Conservation (phyloP, 2,797 vertebrate species). For the Antrozous pallidus region DNA sequence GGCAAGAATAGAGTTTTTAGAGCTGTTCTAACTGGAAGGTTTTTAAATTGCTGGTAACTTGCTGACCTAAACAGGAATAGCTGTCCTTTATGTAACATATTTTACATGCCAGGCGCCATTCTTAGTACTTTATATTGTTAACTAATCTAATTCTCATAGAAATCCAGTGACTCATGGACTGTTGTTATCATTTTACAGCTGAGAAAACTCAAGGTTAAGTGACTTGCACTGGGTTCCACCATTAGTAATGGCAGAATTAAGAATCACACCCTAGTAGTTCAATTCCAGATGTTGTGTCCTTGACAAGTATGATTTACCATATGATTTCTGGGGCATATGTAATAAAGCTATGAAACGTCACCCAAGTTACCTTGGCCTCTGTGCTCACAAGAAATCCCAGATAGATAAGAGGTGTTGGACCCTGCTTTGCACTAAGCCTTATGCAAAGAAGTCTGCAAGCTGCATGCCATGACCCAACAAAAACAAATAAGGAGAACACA, state of each 20-base stretch:
- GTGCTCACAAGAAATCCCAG: not conserved
- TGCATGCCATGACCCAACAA: not conserved
- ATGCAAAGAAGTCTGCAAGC: not conserved
- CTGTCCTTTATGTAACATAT: not conserved
- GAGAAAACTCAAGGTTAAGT: not conserved
- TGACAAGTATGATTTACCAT: not conserved
- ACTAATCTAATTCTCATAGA: conserved; percentile 32
- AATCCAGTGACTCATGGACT: not conserved
- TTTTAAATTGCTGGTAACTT: conserved; percentile 15
- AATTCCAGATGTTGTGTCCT: not conserved
- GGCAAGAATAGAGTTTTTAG: not conserved
- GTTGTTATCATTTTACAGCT: conserved; percentile 31
- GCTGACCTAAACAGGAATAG: not conserved
- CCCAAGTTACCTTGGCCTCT: too few species aligned
- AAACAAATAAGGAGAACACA: not conserved
- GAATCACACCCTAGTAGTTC: not conserved
- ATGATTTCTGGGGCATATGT: not conserved
- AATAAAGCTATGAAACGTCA: not conserved
- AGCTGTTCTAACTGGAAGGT: not conserved
- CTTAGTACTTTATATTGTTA: not conserved
- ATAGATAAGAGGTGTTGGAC: not conserved
- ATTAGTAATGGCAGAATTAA: not conserved
- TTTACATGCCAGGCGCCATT: not conserved
- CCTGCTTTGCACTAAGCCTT: not conserved
- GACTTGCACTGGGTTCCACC: not conserved